Percentiles rank a stretch among this genome's conserved stretches.
Evolutionary conservation across 2,113 vertebrate genomes (phyloP).

Genomic region (Rana temporaria): DNA sequence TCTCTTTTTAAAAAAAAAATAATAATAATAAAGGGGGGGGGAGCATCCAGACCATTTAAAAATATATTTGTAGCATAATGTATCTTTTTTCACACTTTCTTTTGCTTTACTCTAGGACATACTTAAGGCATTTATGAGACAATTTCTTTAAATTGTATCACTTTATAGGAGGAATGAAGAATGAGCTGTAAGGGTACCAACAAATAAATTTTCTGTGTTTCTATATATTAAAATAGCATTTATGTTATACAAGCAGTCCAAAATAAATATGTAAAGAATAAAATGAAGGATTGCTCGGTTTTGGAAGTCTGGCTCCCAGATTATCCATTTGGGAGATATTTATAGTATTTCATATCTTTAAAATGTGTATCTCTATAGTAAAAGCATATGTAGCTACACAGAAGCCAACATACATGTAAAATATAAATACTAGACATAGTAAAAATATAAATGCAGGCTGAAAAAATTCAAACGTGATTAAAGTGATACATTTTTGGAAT

Average conservation of each 20-base stretch:
- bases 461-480: constrained; percentile 12
- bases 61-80: too few relatives aligned
- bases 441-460: not conserved
- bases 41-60: too few relatives aligned
- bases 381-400: constrained; percentile 43
- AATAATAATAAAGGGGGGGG: too few relatives aligned
- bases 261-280: constrained; percentile 21
- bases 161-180: too few relatives aligned
- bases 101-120: too few relatives aligned
- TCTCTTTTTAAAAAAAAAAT: too few relatives aligned
- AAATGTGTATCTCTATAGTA: constrained; percentile 33
- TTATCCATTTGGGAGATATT: constrained; percentile 11
- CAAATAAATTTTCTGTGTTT: not conserved
- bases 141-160: too few relatives aligned
- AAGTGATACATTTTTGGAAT: constrained; percentile 22
- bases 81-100: too few relatives aligned
- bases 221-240: not conserved
- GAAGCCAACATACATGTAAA: constrained; percentile 39
- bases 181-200: too few relatives aligned
- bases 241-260: not conserved
- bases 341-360: constrained; percentile 42
- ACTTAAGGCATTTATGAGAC: too few relatives aligned
- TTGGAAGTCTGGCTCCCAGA: constrained; percentile 6
- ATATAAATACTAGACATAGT: constrained; percentile 10
- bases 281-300: not conserved